Evolutionary conservation across 2,113 vertebrate genomes (phyloP).

Genomic region (Aix galericulata): DNA sequence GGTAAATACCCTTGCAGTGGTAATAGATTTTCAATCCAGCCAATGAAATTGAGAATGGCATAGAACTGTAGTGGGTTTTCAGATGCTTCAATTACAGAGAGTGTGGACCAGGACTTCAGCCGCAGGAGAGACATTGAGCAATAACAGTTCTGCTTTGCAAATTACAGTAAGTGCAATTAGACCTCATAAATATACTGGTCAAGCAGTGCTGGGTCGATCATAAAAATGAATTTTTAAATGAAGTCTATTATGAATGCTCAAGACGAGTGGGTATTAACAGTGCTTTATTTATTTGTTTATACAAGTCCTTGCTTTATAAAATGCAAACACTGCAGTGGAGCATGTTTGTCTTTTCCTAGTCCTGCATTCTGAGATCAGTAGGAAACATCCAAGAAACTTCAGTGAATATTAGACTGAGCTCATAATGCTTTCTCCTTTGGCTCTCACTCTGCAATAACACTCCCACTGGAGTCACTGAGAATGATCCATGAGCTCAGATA

Average conservation of each 20-base stretch:
- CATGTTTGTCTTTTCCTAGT: neutral
- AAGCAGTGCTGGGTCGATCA: neutral
- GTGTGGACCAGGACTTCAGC: neutral
- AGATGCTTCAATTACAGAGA: neutral
- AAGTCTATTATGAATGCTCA: neutral
- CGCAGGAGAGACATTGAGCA: neutral
- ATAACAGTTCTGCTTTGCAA: neutral
- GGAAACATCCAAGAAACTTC: neutral
- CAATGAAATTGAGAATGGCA: neutral
- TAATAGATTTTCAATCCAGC: neutral
- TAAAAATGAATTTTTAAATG: constrained; percentile 4
- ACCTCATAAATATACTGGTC: constrained; percentile 16
- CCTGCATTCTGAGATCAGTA: neutral
- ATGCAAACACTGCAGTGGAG: neutral
- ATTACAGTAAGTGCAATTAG: constrained; percentile 6
- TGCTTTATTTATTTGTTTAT: constrained; percentile 18
- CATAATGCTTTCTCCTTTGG: neutral
- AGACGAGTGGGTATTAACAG: neutral
- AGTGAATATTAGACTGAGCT: neutral
- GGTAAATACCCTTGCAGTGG: neutral
- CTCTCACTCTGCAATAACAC: neutral
- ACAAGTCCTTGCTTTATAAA: neutral
- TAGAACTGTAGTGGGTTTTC: neutral
- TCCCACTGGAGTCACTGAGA: neutral
- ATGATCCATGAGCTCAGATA: neutral